These are phyloP conservation scores for Hyles vespertilio DNA, from an alignment of 1,140 invertebrate genomes.

Conservation along the genomic window DNA sequence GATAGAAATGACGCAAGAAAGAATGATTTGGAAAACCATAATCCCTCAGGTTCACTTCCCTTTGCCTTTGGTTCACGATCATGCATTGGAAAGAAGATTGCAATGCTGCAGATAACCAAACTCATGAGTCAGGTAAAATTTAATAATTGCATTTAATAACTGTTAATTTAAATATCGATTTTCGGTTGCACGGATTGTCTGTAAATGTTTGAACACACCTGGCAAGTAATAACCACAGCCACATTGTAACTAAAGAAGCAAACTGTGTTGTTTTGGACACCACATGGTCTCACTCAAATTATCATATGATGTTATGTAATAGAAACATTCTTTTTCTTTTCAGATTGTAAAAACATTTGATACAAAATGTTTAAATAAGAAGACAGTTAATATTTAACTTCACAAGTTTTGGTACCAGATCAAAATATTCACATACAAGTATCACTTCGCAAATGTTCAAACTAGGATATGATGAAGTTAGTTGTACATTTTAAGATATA, in stretches of 20 bases:
- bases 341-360: slow-evolving; percentile 59
- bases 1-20: slow-evolving; percentile 61
- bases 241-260: too few relatives aligned
- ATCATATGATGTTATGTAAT: neutral
- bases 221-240: too few relatives aligned
- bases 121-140: slow-evolving; percentile 78
- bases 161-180: too few relatives aligned
- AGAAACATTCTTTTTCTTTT: slow-evolving; percentile 28
- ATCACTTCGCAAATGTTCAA: slow-evolving; percentile 5
- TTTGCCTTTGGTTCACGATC: slow-evolving; percentile 89
- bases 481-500: too few relatives aligned
- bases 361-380: slow-evolving; percentile 38
- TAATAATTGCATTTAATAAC: neutral
- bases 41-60: slow-evolving; percentile 84
- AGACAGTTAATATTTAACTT: slow-evolving; percentile 49
- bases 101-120: slow-evolving; percentile 83
- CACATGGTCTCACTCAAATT: too few relatives aligned
- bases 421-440: slow-evolving; percentile 36
- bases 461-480: too few relatives aligned
- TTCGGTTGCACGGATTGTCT: too few relatives aligned
- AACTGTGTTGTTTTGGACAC: too few relatives aligned
- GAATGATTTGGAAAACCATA: slow-evolving; percentile 56
- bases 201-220: too few relatives aligned
- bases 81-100: slow-evolving; percentile 88
- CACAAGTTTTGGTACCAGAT: slow-evolving; percentile 50